Conservation (phyloP, 2,888 invertebrate species). For the Campaea margaritaria region DNA sequence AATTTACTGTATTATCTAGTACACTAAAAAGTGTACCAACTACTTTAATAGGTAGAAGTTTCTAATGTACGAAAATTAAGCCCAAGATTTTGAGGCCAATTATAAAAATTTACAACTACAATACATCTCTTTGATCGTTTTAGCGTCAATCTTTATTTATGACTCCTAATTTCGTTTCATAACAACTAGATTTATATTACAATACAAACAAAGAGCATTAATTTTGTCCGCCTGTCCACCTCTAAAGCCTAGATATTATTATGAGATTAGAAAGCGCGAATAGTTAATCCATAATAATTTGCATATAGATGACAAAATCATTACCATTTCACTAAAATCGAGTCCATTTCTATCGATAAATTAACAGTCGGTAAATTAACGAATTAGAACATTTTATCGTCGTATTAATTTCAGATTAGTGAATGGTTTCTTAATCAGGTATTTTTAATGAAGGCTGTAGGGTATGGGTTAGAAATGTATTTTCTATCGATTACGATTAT, state of each 20-base stretch:
- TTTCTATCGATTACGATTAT: neutral
- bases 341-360: constrained; percentile 29
- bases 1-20: too few species aligned
- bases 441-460: neutral
- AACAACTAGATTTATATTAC: constrained; percentile 21
- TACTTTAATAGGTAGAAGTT: too few species aligned
- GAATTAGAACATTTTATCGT: constrained; percentile 32
- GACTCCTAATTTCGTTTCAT: constrained; percentile 12
- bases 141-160: constrained; percentile 16
- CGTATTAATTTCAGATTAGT: constrained; percentile 28
- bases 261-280: constrained; percentile 43
- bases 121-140: constrained; percentile 13
- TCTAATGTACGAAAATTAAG: neutral
- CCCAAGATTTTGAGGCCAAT: neutral
- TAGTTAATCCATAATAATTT: constrained; percentile 36
- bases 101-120: neutral
- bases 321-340: constrained; percentile 34
- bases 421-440: constrained; percentile 5
- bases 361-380: constrained; percentile 32
- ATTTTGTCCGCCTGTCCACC: constrained; percentile 27
- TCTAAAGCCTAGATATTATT: constrained; percentile 35
- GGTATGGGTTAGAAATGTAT: neutral
- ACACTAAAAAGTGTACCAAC: too few species aligned
- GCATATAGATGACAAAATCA: constrained; percentile 38
- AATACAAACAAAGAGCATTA: constrained; percentile 36